phyloP scores from a whole-genome alignment of 2,797 vertebrate species.

The Ibycter americanus region DNA sequence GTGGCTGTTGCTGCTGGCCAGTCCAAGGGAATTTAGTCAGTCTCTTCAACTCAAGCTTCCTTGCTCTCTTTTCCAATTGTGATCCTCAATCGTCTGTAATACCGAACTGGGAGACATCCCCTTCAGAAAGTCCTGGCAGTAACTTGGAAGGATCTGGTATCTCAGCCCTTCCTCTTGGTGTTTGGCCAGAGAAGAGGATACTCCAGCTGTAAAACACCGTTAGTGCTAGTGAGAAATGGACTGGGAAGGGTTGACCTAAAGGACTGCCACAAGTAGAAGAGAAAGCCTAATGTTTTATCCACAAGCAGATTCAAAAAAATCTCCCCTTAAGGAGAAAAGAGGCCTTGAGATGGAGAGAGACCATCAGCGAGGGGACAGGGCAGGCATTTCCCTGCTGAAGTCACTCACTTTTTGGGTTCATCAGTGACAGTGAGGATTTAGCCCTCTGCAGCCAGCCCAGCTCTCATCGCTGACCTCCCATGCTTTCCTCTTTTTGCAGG shows the following conservation, averaged over 20 bases:
- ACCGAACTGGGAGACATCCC: not conserved
- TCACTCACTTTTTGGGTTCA: not conserved
- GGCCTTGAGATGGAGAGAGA: not conserved
- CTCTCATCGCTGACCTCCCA: not conserved
- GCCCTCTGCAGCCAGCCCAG: not conserved
- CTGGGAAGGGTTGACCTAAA: not conserved
- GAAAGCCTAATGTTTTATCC: not conserved
- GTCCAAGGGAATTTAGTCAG: not conserved
- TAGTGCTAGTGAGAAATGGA: not conserved
- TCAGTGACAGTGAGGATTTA: not conserved
- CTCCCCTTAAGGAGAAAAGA: not conserved
- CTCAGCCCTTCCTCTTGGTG: not conserved
- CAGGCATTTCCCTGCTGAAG: not conserved
- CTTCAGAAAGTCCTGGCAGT: not conserved
- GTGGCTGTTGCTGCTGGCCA: not conserved
- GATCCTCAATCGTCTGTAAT: not conserved
- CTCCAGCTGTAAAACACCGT: not conserved
- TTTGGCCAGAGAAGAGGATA: not conserved
- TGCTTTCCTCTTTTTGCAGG: not conserved
- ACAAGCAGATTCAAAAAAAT: not conserved
- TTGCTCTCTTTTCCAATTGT: not conserved
- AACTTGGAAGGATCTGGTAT: not conserved
- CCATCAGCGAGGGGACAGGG: not conserved
- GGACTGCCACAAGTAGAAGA: not conserved
- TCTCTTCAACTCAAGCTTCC: not conserved